Percentiles rank a stretch among this genome's conserved stretches.
These are phyloP conservation scores for Solenopsis fugax DNA, from an alignment of 1,140 invertebrate genomes.

Conservation along the genomic window DNA sequence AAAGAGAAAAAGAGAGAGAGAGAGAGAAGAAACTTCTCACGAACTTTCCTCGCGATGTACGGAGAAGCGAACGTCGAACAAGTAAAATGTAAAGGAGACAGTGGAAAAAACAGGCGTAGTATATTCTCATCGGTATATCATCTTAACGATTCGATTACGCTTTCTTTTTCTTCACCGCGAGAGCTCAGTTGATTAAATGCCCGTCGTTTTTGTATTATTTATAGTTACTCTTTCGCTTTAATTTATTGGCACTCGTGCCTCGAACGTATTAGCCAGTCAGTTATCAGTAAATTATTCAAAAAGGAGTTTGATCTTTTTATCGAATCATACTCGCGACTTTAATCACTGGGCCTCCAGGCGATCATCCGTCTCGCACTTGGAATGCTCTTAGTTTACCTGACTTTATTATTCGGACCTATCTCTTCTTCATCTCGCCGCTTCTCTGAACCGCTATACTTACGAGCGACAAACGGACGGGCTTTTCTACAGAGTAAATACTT, in stretches of 20 bases:
- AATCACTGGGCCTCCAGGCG: neutral
- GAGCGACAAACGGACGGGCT: slow-evolving; percentile 1
- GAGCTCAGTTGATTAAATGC: neutral
- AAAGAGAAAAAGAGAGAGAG: no score
- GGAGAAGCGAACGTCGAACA: neutral
- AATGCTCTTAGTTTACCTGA: neutral
- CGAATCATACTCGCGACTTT: slow-evolving; percentile 14
- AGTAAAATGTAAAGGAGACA: neutral
- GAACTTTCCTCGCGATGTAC: neutral
- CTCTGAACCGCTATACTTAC: slow-evolving; percentile 18
- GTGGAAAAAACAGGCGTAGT: neutral
- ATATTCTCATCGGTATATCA: neutral
- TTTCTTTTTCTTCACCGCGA: neutral
- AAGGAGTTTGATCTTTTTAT: neutral
- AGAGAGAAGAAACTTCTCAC: neutral
- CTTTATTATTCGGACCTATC: slow-evolving; percentile 28
- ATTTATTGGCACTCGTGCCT: neutral
- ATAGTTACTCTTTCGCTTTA: neutral
- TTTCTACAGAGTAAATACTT: slow-evolving; percentile 28
- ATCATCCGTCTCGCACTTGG: slow-evolving; percentile 6
- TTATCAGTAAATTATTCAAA: neutral
- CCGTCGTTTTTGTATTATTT: neutral
- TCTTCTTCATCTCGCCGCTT: slow-evolving; percentile 35
- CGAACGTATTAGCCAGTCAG: neutral
- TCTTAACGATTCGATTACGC: slow-evolving; percentile 26